phyloP scores from a whole-genome alignment of 2,797 vertebrate species.

The Salarias fasciatus region DNA sequence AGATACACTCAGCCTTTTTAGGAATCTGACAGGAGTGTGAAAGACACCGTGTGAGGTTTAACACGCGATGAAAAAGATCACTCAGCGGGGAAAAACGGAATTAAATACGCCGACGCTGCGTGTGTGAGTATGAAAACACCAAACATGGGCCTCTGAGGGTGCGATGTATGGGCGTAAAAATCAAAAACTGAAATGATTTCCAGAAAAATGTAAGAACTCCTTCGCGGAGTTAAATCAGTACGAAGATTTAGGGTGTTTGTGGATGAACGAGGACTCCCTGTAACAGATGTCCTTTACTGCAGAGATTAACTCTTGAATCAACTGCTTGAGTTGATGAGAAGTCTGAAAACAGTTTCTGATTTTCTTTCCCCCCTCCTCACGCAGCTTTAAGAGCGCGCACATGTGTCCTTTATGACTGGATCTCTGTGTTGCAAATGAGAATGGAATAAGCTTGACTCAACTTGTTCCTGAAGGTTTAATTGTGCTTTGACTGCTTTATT shows the following conservation, averaged over 20 bases:
- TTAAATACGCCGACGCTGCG: conserved; percentile 6
- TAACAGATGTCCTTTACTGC: conserved; percentile 4
- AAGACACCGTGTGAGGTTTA: conserved; percentile 53
- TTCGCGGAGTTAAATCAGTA: neutral
- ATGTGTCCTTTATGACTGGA: conserved; percentile 25
- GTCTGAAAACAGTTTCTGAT: neutral
- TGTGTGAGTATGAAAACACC: conserved; percentile 7
- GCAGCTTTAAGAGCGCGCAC: conserved; percentile 19
- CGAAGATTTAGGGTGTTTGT: neutral
- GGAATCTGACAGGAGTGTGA: conserved; percentile 64
- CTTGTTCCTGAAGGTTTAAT: conserved; percentile 65
- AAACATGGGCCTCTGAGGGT: too few species aligned
- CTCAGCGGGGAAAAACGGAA: too few species aligned
- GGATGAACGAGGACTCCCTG: neutral
- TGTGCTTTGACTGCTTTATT: conserved; percentile 75
- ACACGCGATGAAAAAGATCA: conserved; percentile 46
- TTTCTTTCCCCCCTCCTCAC: neutral
- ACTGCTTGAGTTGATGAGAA: conserved; percentile 1
- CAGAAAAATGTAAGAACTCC: neutral
- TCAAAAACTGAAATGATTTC: too few species aligned
- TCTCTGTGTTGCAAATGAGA: conserved; percentile 29
- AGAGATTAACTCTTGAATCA: conserved; percentile 17
- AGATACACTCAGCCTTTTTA: conserved; percentile 61
- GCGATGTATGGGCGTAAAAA: too few species aligned
- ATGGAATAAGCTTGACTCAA: conserved; percentile 60